Conservation (phyloP, 2,888 invertebrate genomes). For the Nemoura dubitans region DNA sequence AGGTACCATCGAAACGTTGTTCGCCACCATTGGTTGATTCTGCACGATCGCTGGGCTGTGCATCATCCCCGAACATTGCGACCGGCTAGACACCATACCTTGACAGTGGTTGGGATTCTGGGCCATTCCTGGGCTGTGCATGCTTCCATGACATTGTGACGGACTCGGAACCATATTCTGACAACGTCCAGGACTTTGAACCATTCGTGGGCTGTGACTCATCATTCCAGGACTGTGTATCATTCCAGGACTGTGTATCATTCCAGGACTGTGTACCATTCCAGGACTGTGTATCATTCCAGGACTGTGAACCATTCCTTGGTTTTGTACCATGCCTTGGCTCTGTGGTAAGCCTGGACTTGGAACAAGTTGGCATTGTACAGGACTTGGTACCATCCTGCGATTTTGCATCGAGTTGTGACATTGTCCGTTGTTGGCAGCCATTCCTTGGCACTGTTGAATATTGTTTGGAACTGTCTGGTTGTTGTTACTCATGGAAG, state of each 20-base stretch:
- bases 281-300: conserved; percentile 33
- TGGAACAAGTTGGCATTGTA: conserved; percentile 21
- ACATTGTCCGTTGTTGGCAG: conserved; percentile 41
- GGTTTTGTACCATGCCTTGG: conserved; percentile 18
- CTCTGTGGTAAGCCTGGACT: conserved; percentile 13
- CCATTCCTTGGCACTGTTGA: conserved; percentile 43
- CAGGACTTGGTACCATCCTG: background rate
- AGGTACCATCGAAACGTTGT: conserved; percentile 18
- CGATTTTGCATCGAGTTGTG: conserved; percentile 21
- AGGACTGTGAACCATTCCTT: conserved; percentile 30
- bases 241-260: conserved; percentile 37
- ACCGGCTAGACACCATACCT: conserved; percentile 29
- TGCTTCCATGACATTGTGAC: conserved; percentile 38
- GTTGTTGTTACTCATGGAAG: conserved; percentile 3
- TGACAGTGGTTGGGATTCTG: conserved; percentile 27
- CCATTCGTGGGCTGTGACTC: conserved; percentile 41
- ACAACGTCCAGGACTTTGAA: conserved; percentile 40
- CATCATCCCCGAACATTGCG: conserved; percentile 4
- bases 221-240: too few relatives aligned
- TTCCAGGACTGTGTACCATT: too few relatives aligned
- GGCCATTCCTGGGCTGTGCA: conserved; percentile 34
- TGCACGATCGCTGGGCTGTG: conserved; percentile 35
- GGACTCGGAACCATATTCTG: conserved; percentile 52
- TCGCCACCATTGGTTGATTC: background rate
- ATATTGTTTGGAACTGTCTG: background rate